phyloP scores from a whole-genome alignment of 92 coral and sea anemone species.

The Epizoanthus fatuus region DNA sequence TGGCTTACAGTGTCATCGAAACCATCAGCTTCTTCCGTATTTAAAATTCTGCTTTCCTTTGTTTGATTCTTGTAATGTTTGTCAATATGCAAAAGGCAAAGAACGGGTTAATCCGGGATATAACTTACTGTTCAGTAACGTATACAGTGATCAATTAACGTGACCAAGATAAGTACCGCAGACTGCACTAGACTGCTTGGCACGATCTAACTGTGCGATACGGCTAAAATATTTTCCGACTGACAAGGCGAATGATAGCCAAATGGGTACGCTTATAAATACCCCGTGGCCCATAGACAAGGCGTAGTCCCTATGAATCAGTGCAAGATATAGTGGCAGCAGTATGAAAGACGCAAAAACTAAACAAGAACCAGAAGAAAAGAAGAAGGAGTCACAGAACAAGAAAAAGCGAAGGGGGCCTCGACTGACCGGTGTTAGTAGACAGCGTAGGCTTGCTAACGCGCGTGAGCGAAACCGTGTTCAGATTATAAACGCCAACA shows the following conservation, averaged over 20 bases:
- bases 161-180: constrained; percentile 30
- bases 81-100: too few relatives aligned
- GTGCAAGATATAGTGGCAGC: background rate
- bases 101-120: background rate
- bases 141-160: constrained; percentile 40
- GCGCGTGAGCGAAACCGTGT: constrained; percentile 88
- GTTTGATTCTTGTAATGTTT: background rate
- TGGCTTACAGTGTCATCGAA: constrained; percentile 22
- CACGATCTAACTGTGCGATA: constrained; percentile 36
- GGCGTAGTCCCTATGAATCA: constrained; percentile 20
- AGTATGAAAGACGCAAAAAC: constrained; percentile 14
- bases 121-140: background rate
- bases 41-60: background rate
- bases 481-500: constrained; percentile 83
- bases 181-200: constrained; percentile 38
- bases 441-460: constrained; percentile 89
- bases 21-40: background rate
- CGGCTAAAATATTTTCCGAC: constrained; percentile 27
- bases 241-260: constrained; percentile 28
- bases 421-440: constrained; percentile 89
- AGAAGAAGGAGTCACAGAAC: constrained; percentile 49
- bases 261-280: constrained; percentile 16
- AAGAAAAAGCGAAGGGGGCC: constrained; percentile 88
- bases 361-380: constrained; percentile 7
- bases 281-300: background rate